phyloP scores from a whole-genome alignment of 2,888 invertebrate genomes.

The Himalopsyche anomala region DNA sequence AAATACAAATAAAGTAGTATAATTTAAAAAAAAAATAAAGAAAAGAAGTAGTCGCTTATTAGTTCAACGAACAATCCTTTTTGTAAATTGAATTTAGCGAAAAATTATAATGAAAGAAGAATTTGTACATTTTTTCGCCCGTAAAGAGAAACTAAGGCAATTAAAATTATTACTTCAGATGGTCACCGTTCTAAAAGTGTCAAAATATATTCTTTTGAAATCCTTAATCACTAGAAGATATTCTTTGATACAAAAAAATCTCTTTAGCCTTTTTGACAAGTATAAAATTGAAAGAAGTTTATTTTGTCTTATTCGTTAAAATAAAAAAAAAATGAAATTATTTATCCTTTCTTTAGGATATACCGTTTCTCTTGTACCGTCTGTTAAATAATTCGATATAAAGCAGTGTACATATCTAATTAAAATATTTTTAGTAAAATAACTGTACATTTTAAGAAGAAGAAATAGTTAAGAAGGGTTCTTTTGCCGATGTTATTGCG shows the following conservation, averaged over 20 bases:
- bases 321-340: too few relatives aligned
- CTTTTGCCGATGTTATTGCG: too few relatives aligned
- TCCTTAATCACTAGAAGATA: background rate
- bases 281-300: too few relatives aligned
- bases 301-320: too few relatives aligned
- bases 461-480: too few relatives aligned
- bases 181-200: background rate
- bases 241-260: background rate
- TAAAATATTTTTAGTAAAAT: too few relatives aligned
- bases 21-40: background rate
- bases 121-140: background rate
- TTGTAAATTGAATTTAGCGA: background rate
- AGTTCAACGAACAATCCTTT: background rate
- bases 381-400: too few relatives aligned
- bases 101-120: slow-evolving; percentile 19
- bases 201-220: slow-evolving; percentile 7
- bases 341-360: too few relatives aligned
- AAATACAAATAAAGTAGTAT: background rate
- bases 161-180: slow-evolving; percentile 10
- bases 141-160: background rate
- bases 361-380: too few relatives aligned
- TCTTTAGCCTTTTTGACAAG: background rate
- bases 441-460: too few relatives aligned
- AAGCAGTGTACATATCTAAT: too few relatives aligned
- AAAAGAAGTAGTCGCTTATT: background rate